Evolutionary conservation across 2,797 vertebrate species (phyloP).

Genomic region (Gobionotothen gibberifrons): DNA sequence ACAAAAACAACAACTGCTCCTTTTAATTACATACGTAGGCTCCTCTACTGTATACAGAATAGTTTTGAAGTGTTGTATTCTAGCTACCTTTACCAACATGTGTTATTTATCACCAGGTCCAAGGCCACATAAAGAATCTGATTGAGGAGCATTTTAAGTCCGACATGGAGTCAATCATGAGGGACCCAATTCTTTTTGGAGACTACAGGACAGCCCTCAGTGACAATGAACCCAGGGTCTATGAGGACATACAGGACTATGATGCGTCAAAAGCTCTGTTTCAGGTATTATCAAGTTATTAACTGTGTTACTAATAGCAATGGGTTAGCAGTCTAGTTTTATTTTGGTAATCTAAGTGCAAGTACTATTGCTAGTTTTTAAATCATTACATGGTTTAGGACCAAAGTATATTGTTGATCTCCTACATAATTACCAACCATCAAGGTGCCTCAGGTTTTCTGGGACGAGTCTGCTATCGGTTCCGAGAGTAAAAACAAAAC

Average conservation of each 20-base stretch:
- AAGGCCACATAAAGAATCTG: conserved; percentile 86
- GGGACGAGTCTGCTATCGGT: no score
- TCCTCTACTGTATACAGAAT: not conserved
- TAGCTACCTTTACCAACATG: not conserved
- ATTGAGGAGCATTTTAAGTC: conserved; percentile 86
- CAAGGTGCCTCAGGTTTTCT: no score
- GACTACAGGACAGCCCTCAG: conserved; percentile 92
- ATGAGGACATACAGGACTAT: conserved; percentile 95
- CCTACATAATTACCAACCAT: no score
- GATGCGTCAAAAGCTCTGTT: conserved; percentile 93
- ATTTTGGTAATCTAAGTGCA: not conserved
- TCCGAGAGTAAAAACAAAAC: no score
- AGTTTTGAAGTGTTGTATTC: not conserved
- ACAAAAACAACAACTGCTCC: conserved; percentile 12
- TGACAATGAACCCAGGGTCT: conserved; percentile 88
- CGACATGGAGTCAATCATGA: conserved; percentile 86
- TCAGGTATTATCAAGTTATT: conserved; percentile 82
- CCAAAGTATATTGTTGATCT: no score
- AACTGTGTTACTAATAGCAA: not conserved
- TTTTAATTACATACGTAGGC: conserved; percentile 1
- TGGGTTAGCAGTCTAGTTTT: not conserved
- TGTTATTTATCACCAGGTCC: conserved; percentile 83
- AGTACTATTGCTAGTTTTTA: no score
- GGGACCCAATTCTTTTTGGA: conserved; percentile 94
- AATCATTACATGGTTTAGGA: no score